Percentiles rank a stretch among this genome's conserved stretches.
Evolutionary conservation across 2,888 invertebrate genomes (phyloP).

Genomic region (Eupithecia abbreviata): DNA sequence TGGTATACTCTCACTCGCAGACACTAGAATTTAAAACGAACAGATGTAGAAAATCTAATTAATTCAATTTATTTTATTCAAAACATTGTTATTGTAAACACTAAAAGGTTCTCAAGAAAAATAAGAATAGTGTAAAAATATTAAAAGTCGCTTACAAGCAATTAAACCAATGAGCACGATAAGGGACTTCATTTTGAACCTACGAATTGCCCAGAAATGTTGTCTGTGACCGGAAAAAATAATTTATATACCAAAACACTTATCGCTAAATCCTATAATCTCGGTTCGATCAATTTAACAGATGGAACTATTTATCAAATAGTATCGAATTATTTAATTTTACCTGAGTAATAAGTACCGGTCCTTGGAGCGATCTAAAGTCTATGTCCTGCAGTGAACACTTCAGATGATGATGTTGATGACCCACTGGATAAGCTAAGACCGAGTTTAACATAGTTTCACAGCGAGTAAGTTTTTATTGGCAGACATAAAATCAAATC

Average conservation of each 20-base stretch:
- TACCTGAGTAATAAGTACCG: not conserved
- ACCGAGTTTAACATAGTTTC: too few species aligned
- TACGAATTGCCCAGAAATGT: not conserved
- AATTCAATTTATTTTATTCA: not conserved
- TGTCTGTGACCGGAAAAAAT: not conserved
- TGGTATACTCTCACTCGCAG: conserved; percentile 58
- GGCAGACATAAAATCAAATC: too few species aligned
- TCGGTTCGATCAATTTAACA: conserved; percentile 3
- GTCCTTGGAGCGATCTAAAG: not conserved
- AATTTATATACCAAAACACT: conserved; percentile 6
- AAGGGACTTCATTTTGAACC: not conserved
- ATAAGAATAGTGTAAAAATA: not conserved
- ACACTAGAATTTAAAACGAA: conserved; percentile 52
- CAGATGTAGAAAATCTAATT: not conserved
- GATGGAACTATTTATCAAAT: not conserved
- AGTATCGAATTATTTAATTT: not conserved
- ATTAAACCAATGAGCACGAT: not conserved
- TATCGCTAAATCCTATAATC: conserved; percentile 10
- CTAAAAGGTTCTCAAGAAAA: not conserved
- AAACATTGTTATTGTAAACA: not conserved
- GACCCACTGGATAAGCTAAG: not conserved
- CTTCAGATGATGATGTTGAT: not conserved
- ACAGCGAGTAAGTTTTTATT: too few species aligned
- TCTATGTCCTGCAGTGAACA: not conserved
- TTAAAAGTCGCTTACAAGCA: not conserved